Conservation (phyloP, 2,113 vertebrate genomes). For the Sprattus sprattus region DNA sequence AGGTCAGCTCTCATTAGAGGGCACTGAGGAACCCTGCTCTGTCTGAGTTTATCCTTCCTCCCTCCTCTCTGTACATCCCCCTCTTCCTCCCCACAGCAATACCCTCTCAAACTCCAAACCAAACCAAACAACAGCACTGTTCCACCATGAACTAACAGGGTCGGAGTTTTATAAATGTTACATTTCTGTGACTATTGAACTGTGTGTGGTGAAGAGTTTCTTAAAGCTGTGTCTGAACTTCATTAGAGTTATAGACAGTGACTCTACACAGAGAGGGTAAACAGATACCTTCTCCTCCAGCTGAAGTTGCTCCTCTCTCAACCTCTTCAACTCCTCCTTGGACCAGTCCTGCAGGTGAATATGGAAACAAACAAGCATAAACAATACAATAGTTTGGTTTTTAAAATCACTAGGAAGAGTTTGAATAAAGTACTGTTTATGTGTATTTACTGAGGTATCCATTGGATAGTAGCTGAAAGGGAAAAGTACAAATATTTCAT, state of each 20-base stretch:
- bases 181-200: too few relatives aligned
- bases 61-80: not conserved
- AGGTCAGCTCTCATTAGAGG: slow-evolving; percentile 20
- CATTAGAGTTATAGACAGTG: not conserved
- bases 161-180: not conserved
- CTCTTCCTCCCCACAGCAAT: not conserved
- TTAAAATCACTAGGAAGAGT: not conserved
- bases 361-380: not conserved
- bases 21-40: not conserved
- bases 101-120: not conserved
- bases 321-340: slow-evolving; percentile 49
- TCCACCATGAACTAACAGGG: not conserved
- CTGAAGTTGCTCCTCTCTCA: slow-evolving; percentile 56
- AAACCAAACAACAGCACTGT: not conserved
- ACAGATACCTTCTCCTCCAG: slow-evolving; percentile 59
- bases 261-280: not conserved
- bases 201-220: not conserved
- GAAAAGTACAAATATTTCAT: not conserved
- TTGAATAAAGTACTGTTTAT: not conserved
- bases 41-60: not conserved
- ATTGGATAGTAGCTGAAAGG: not conserved
- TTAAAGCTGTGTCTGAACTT: not conserved
- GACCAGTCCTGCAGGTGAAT: not conserved
- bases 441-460: not conserved
- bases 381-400: not conserved